Conservation (phyloP, 2,888 invertebrate genomes). For the Apomyelois bistriatella region DNA sequence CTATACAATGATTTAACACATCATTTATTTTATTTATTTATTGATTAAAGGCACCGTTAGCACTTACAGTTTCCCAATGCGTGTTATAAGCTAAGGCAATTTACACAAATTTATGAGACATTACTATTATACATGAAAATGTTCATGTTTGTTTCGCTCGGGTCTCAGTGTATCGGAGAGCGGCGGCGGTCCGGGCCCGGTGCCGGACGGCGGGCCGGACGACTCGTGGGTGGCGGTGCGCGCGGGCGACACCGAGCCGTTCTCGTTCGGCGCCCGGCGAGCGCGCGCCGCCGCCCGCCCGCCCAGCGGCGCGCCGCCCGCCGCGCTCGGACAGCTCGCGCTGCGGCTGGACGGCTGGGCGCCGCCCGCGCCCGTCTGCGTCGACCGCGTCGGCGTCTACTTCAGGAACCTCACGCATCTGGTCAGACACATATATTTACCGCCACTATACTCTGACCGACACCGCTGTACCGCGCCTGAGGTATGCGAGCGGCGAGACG, state of each 20-base stretch:
- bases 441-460: too few relatives aligned
- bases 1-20: too few relatives aligned
- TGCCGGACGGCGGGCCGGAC: constrained; percentile 54
- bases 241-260: constrained; percentile 17
- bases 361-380: constrained; percentile 91
- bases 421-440: constrained; percentile 32
- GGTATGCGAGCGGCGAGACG: too few relatives aligned
- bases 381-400: constrained; percentile 97
- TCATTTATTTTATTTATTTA: too few relatives aligned
- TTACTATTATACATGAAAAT: too few relatives aligned
- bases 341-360: constrained; percentile 96
- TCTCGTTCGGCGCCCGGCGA: constrained; percentile 36
- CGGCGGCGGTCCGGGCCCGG: background rate
- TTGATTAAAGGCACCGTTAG: too few relatives aligned
- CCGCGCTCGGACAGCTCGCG: constrained; percentile 91
- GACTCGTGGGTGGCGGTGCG: constrained; percentile 79
- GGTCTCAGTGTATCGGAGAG: constrained; percentile 40
- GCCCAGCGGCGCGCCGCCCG: constrained; percentile 83
- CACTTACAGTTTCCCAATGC: too few relatives aligned
- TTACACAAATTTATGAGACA: too few relatives aligned
- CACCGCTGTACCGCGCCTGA: too few relatives aligned
- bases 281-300: constrained; percentile 84
- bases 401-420: constrained; percentile 82
- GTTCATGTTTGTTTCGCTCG: background rate
- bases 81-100: too few relatives aligned